Base-by-base conservation (phyloP, 2,797 vertebrate genomes). In the Calcarius lapponicus region DNA sequence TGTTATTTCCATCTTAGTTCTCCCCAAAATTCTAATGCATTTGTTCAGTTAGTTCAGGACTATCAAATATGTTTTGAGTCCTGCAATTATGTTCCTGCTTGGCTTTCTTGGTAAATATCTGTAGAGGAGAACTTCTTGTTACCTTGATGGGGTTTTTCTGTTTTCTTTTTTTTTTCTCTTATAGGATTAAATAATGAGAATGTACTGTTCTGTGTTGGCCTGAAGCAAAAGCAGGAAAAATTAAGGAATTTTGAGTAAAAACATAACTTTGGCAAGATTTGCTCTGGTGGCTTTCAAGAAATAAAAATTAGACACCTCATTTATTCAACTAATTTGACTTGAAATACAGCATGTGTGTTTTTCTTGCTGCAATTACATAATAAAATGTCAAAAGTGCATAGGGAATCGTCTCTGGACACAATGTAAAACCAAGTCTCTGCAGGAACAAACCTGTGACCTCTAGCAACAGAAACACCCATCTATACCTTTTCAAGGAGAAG, bases 251-350 rank as follows among this genome's bases (percentile, higher is more conserved):
- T 32, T 89, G 16, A 88, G 58, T 29, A 80, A 91, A 96, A 91
- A 56, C 34, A 40, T 31, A 91, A 70, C 21, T 95, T 56, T 69
- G 78, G 45, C 48, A 90, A 67, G 56, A 87, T 86, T 94, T 95
- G 26, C 50, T 90, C 65, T 51, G 80, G 75, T 64, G 57, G 25
- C 19, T 34, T 89, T 95, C 40, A 51, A 93, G 80, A 80, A 95
- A 88, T 51, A 69, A 93, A 89, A 88, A 79, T 86, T 82, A 81
- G 42, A 86, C 66, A 56, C 48, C 26, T 92, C 84, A 86, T 78
- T 51, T 62, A 86, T 92, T 90, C 83, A 93, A 60, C 38, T 75
- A 95, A 87, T 79, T 56, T 82, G 57, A 28, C 36, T 80, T 65
- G 60, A 96, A 92, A 87, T 10, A 90, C 50, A 90, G 58, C 38